Percentiles rank a stretch among this genome's conserved stretches.
phyloP scores from a whole-genome alignment of 2,113 vertebrate genomes.

The Pholis gunnellus region DNA sequence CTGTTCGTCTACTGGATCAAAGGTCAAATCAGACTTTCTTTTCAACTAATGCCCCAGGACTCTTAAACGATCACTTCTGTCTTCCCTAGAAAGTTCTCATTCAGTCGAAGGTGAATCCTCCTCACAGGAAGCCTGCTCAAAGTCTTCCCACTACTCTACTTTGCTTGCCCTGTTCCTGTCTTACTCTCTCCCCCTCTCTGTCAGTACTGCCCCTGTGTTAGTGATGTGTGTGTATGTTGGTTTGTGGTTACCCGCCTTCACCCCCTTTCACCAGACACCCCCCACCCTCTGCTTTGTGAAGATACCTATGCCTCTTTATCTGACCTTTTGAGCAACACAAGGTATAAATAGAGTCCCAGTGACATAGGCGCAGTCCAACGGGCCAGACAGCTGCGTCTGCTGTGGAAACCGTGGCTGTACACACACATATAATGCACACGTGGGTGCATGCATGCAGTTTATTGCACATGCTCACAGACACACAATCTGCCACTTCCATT shows the following conservation, averaged over 20 bases:
- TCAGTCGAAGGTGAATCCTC: constrained; percentile 18
- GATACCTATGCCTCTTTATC: constrained; percentile 77
- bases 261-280: constrained; percentile 60
- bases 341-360: constrained; percentile 81
- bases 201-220: constrained; percentile 30
- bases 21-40: constrained; percentile 20
- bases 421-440: constrained; percentile 26
- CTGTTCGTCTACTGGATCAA: constrained; percentile 3
- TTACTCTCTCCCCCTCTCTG: constrained; percentile 32
- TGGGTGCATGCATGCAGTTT: neutral
- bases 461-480: constrained; percentile 8
- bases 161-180: constrained; percentile 18
- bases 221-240: constrained; percentile 47
- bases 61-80: neutral
- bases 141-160: constrained; percentile 13
- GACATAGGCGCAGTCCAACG: constrained; percentile 67
- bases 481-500: neutral
- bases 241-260: constrained; percentile 57
- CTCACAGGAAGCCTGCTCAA: neutral
- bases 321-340: constrained; percentile 84
- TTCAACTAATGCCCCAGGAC: neutral
- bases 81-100: constrained; percentile 22
- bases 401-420: constrained; percentile 76
- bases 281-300: constrained; percentile 65
- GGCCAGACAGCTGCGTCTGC: constrained; percentile 82